Base-by-base conservation (phyloP, 2,888 invertebrate species). In the Cancer borealis region DNA sequence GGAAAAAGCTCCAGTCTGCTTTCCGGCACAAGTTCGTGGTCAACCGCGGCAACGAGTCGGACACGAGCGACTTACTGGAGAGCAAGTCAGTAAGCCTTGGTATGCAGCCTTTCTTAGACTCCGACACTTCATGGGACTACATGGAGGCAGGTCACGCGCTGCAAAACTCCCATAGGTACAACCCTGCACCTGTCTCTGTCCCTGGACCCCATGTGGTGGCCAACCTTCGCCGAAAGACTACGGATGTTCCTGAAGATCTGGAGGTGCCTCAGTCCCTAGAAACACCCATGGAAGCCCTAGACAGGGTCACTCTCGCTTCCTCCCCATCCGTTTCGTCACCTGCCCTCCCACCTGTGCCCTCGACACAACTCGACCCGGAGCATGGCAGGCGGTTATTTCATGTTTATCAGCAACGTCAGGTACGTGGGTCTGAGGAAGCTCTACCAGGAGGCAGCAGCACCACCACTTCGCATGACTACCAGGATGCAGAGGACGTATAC, bases 51-150 rank as follows among this genome's bases (percentile, higher is more conserved):
- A 92, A 92, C 49, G 95, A 95, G 45, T 95, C 95, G 8, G 95
- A 95, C 88, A 93, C 92, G 12, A 95, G 95, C 87, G 95, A 95
- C 45, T 88, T 93, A 46, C 39, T 91, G 39, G 95, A 95, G 26
- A 92, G 79, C n/a, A 94, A 92, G 60, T 94, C 95, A 45, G 30
- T 92, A 21, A 95, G 95, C 73, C 87, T 87, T 1, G 93, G 93
- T 6, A 90, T 93, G 4, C 95, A 95, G 26, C 95, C 95, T n/a
- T 92, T 94, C 91, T 91, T 95, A 26, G 96, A 96, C 92, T 96
- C 95, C 4, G 96, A 96, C 89, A 95, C 96, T 26, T 96, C 96
- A 14, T 96, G 96, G 96, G 96, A 96, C 91, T 96, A 95, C 92
- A 92, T 95, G 90, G 95, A 95, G 49, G 94, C 92, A 0, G 87